Base-by-base conservation (phyloP, 2,113 vertebrate genomes). In the Thunnus thynnus region DNA sequence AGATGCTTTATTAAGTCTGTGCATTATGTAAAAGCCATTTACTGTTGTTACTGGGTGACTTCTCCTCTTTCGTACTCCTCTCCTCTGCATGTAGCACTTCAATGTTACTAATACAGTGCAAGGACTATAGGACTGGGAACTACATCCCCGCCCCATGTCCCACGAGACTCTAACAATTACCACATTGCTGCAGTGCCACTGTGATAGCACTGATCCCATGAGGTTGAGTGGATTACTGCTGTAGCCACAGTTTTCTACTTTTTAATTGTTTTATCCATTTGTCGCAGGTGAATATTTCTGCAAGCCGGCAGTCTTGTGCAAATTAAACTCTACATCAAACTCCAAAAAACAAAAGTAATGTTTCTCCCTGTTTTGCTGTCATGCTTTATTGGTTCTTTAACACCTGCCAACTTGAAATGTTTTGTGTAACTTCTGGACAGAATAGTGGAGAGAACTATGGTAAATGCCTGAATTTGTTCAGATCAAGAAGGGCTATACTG, bases 211-310 rank as follows among this genome's bases (percentile, higher is more conserved):
- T 25, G 17, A 22, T 73, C 84, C 68, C 80, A 58, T 13, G 47
- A 71, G 80, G 50, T 51, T n/a, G 25, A 56, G 50, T 14, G 41
- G 30, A 76, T 79, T 69, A 73, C 7, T 82, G 67, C 80, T 74
- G 48, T 20, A 27, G 56, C 54, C 62, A 78, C 74, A 73, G 20
- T 70, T 80, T 86, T 70, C 27, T 41, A 61, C 52, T 77, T 47
- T 65, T 85, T 82, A 81, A 79, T 79, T 72, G 3, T 77, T 76
- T 48, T 46, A 56, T 73, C 44, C 27, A 60, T 64, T 57, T 13
- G 46, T 56, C 0, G 14, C 64, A 80, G 69, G 57, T 74, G 32
- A 67, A 52, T 48, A 46, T 78, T 71, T 30, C 58, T 66, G 76
- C 76, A 83, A 64, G 22, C 11, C 47, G 51, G 67, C 79, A 52